Percentiles rank a stretch among this genome's conserved stretches.
Conservation (phyloP, 2,888 invertebrate species). For the Hypomecis punctinalis region DNA sequence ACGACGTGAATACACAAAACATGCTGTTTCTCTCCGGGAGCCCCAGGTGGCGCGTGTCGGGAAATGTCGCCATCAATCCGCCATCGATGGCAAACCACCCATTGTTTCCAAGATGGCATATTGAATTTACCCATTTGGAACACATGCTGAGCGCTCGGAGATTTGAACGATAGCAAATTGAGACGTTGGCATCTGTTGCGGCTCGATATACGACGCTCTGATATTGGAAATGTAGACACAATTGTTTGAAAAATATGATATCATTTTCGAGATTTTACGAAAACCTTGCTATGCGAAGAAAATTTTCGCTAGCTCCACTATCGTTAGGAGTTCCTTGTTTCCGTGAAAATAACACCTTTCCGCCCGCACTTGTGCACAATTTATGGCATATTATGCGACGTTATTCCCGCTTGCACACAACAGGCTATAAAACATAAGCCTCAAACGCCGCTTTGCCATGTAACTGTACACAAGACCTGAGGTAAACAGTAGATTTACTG, state of each 20-base stretch:
- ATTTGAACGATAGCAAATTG: slow-evolving; percentile 34
- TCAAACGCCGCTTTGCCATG: slow-evolving; percentile 26
- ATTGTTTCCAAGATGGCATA: slow-evolving; percentile 45
- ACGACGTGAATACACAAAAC: slow-evolving; percentile 25
- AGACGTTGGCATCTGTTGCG: slow-evolving; percentile 17
- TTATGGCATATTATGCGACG: slow-evolving; percentile 13
- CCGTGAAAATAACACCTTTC: slow-evolving; percentile 9
- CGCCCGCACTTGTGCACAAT: slow-evolving; percentile 3
- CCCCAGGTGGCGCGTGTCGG: slow-evolving; percentile 38
- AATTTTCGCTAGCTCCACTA: slow-evolving; percentile 5
- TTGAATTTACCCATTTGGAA: slow-evolving; percentile 39
- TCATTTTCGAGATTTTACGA: not conserved
- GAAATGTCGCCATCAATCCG: slow-evolving; percentile 46
- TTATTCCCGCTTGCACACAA: slow-evolving; percentile 23
- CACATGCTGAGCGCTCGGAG: slow-evolving; percentile 27
- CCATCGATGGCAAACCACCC: slow-evolving; percentile 43
- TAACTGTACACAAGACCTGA: slow-evolving; percentile 36
- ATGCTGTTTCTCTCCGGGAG: slow-evolving; percentile 17
- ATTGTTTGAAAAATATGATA: slow-evolving; percentile 7
- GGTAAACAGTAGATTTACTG: slow-evolving; percentile 41
- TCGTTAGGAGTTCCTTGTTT: not conserved
- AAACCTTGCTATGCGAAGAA: not conserved
- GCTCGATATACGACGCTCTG: slow-evolving; percentile 12
- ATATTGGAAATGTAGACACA: slow-evolving; percentile 5
- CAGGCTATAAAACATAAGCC: slow-evolving; percentile 29